Evolutionary conservation across 2,113 vertebrate genomes (phyloP).

Genomic region (Rhinopomastus cyanomelas): DNA sequence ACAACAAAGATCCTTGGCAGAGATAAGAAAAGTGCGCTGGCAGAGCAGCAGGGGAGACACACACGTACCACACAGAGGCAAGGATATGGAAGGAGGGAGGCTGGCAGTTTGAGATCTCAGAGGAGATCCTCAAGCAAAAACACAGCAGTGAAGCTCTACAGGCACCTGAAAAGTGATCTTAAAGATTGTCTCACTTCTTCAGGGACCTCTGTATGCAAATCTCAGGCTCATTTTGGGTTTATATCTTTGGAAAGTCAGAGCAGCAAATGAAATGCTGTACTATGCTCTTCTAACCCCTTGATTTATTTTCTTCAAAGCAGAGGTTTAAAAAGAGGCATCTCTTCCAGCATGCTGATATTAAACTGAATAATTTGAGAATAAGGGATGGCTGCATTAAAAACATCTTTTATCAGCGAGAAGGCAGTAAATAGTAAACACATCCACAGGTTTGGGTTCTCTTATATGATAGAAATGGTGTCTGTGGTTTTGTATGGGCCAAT

Average conservation of each 20-base stretch:
- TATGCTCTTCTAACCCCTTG: background rate
- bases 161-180: background rate
- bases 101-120: background rate
- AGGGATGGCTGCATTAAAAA: background rate
- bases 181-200: background rate
- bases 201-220: background rate
- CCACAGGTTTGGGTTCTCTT: background rate
- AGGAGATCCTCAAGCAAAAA: background rate
- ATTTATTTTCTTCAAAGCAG: conserved; percentile 23
- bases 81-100: background rate
- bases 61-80: background rate
- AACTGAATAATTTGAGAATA: background rate
- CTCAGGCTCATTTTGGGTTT: background rate
- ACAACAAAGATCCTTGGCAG: background rate
- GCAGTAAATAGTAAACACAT: background rate
- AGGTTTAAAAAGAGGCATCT: background rate
- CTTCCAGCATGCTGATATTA: background rate
- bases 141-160: background rate
- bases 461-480: background rate
- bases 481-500: background rate
- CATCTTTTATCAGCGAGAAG: background rate
- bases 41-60: background rate
- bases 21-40: background rate
- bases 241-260: background rate
- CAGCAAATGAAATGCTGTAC: background rate